Evolutionary conservation across 2,113 vertebrate species (phyloP), one percentile per base, ranked within the genome.

Genomic region (Xiphophorus hellerii): DNA sequence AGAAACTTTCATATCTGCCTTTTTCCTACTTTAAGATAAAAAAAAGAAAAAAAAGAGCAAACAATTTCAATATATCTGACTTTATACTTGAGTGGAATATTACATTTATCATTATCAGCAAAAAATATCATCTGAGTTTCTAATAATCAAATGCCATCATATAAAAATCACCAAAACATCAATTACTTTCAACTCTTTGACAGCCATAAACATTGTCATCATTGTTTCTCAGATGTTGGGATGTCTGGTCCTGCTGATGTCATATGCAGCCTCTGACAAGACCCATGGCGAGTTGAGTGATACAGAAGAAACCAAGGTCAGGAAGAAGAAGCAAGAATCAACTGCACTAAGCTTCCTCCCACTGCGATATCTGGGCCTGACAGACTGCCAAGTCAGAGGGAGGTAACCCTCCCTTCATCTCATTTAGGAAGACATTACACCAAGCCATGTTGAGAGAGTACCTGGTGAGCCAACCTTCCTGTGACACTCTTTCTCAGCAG

Each of bases 301-400:
- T 88, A 71, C 51, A 37, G 44, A 33, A 70, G 74, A 65, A 78
- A 84, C 71, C 82, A 90, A 91, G 90, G 92, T 91, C 87, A 88
- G 80, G 78, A 72, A 82, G 74, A 82, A 66, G 66, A 74, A 58
- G 72, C 69, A 54, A 33, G 78, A 85, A 88, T 80, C 74, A 84
- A 86, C 71, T 65, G 80, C 88, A 76, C 31, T 76, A 86, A 87
- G 79, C 88, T 80, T 87, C 71, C 74, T 73, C 90, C 86, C 76
- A 71, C 87, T 86, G 88, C 66, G 86, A 85, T 88, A 91, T 90
- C 79, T 80, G 74, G 75, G 67, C 78, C 77, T 73, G 86, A 88
- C 92, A 92, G 92, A 88, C 90, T 89, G 88, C 67, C 0, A 69
- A 85, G 83, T 86, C 80, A 73, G 83, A 33, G 88, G 86, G 85